Base-by-base conservation (phyloP, 2,113 vertebrate species). In the Festucalex cinctus region DNA sequence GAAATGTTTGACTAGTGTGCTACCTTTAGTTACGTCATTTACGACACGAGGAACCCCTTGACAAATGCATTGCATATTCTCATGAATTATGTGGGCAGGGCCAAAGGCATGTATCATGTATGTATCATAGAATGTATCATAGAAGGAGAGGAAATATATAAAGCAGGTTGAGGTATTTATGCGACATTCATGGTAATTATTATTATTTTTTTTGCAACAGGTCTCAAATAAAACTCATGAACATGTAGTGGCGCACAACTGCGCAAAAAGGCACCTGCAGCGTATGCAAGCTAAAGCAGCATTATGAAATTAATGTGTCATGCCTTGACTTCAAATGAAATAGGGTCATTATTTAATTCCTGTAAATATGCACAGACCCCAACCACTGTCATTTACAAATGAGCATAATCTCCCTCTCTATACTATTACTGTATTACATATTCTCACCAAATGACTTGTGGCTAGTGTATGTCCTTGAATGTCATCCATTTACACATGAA, bases 1-100 rank as follows among this genome's bases (percentile, higher is more conserved):
- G 69, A 41, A 13, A 36, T 24, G 70, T 59, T 74, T 78, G 68
- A 80, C 83, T 75, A 77, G 48, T 69, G 49, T 49, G 69, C 77
- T 68, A 71, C 74, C 69, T 78, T 74, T 76, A 76, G 59, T 68
- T 70, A n/a, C 70, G 71, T 17, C 49, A 69, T 71, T 74, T 82
- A 62, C 68, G 59, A 75, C 49, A 73, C 65, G 74, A 80, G 58
- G 68, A 80, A 57, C 87, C 84, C 71, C 79, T 63, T 71, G 39
- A 73, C 86, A 87, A 84, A 86, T 89, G 88, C 86, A 88, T 83
- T 88, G 88, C 84, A 91, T 87, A 88, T 88, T 77, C 75, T 89
- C 76, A 91, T 88, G 82, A 81, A 90, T 81, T 70, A 63, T 63
- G 35, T 66, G 77, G 81, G 73, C 71, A 76, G 76, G 86, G 89